phyloP scores from a whole-genome alignment of 1,140 invertebrate genomes.

The Drosophila varians region DNA sequence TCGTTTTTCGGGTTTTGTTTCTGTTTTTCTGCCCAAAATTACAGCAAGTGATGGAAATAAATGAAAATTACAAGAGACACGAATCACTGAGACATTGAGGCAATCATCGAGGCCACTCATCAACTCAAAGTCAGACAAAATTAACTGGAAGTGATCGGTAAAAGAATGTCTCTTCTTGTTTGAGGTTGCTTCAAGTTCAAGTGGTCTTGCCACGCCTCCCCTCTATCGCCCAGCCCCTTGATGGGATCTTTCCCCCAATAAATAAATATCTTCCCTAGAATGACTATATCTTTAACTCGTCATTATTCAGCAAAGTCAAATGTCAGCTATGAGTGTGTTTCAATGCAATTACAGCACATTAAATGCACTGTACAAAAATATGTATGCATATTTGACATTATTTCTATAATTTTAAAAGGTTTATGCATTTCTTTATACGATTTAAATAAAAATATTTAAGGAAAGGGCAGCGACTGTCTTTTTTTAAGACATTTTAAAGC shows the following conservation, averaged over 20 bases:
- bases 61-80: constrained; percentile 35
- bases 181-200: constrained; percentile 49
- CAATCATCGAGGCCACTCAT: constrained; percentile 34
- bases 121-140: constrained; percentile 16
- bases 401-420: too few relatives aligned
- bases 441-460: too few relatives aligned
- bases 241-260: too few relatives aligned
- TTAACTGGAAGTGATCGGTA: constrained; percentile 25
- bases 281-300: constrained; percentile 5
- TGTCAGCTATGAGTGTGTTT: constrained; percentile 58
- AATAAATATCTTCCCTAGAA: neutral
- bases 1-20: neutral
- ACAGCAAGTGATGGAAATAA: constrained; percentile 19
- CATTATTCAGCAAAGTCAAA: constrained; percentile 43
- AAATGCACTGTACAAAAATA: neutral
- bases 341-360: constrained; percentile 58
- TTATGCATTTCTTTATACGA: too few relatives aligned
- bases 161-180: constrained; percentile 5
- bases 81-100: constrained; percentile 22
- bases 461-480: too few relatives aligned
- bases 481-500: too few relatives aligned
- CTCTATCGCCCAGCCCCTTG: too few relatives aligned
- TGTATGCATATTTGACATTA: too few relatives aligned
- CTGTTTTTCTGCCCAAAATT: constrained; percentile 8
- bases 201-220: constrained; percentile 9